phyloP scores from a whole-genome alignment of 2,113 vertebrate species.

The Noctilio leporinus region DNA sequence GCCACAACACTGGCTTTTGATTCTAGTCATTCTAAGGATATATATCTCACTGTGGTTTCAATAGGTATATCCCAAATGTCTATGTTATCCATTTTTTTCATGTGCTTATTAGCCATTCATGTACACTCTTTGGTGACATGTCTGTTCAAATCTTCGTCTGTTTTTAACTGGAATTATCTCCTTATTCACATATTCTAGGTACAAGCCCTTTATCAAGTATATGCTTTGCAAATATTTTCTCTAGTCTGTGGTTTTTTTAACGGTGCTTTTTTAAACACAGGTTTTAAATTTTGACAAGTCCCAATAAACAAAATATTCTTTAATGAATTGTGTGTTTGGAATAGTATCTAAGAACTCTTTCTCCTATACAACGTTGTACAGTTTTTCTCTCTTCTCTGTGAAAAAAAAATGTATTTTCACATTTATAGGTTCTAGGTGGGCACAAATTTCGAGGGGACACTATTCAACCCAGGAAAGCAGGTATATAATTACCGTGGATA shows the following conservation, averaged over 20 bases:
- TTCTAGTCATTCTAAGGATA: not conserved
- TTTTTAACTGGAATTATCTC: not conserved
- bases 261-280: not conserved
- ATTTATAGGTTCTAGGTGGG: not conserved
- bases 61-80: not conserved
- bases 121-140: not conserved
- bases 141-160: not conserved
- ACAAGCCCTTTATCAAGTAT: not conserved
- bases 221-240: not conserved
- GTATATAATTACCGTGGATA: not conserved
- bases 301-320: not conserved
- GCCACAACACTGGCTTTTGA: not conserved
- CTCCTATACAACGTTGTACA: not conserved
- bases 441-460: not conserved
- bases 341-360: not conserved
- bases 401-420: not conserved
- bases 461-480: not conserved
- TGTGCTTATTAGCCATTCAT: not conserved
- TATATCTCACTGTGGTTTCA: not conserved
- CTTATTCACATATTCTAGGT: not conserved
- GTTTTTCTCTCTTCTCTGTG: not conserved
- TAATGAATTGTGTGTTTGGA: not conserved
- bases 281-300: slow-evolving; percentile 7
- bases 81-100: not conserved
- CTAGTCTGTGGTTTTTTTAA: not conserved